Conservation (phyloP, 2,888 invertebrate species). For the Sussaba pulchella region DNA sequence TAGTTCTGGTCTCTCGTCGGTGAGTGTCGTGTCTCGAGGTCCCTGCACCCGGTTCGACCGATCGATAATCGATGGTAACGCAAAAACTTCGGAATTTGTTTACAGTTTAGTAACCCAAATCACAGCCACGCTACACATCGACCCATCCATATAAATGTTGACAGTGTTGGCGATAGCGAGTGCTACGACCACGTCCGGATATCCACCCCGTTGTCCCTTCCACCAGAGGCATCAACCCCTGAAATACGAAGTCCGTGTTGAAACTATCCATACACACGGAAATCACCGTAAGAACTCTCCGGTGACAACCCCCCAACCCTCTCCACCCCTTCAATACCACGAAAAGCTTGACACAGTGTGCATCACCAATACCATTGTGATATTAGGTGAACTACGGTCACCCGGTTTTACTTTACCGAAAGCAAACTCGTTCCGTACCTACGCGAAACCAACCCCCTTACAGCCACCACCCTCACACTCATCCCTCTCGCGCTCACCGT, state of each 20-base stretch:
- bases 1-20: constrained; percentile 17
- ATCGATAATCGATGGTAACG: constrained; percentile 81
- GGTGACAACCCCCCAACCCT: constrained; percentile 41
- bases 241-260: constrained; percentile 14
- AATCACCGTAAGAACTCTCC: constrained; percentile 44
- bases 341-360: constrained; percentile 19
- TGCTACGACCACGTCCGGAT: constrained; percentile 35
- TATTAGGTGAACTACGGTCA: constrained; percentile 23
- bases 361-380: constrained; percentile 18
- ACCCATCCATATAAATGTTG: constrained; percentile 45
- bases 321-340: constrained; percentile 15
- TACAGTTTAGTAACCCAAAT: constrained; percentile 83
- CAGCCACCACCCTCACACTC: no score
- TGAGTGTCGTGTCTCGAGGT: constrained; percentile 75
- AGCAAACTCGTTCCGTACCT: constrained; percentile 1
- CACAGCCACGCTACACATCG: constrained; percentile 70
- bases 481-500: no score
- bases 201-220: constrained; percentile 47
- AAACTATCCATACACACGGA: constrained; percentile 34
- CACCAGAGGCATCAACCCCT: constrained; percentile 40
- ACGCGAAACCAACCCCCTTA: constrained; percentile 17
- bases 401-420: constrained; percentile 16
- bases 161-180: constrained; percentile 20
- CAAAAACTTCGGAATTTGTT: constrained; percentile 82
- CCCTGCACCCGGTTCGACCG: constrained; percentile 76